phyloP scores from a whole-genome alignment of 2,888 invertebrate species.

The Cheilosia pagana region DNA sequence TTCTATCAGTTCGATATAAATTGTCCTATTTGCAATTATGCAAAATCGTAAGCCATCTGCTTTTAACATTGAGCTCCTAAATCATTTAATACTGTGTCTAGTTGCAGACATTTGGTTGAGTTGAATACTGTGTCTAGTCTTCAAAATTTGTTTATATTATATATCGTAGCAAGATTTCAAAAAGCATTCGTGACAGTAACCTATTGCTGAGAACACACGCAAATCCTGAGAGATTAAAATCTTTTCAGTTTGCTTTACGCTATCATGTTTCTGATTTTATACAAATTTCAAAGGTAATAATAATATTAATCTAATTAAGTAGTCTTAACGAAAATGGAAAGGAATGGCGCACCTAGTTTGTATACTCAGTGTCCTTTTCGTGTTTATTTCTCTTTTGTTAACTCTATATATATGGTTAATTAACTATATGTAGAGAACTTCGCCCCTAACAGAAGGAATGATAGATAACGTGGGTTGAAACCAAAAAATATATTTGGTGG shows the following conservation, averaged over 20 bases:
- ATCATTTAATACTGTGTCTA: too few species aligned
- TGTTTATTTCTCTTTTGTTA: slow-evolving; percentile 22
- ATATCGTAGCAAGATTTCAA: slow-evolving; percentile 27
- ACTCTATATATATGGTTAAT: slow-evolving; percentile 24
- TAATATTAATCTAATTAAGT: slow-evolving; percentile 65
- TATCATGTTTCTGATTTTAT: slow-evolving; percentile 53
- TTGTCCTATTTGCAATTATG: too few species aligned
- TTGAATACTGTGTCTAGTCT: too few species aligned
- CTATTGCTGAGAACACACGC: slow-evolving; percentile 53
- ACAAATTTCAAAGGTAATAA: slow-evolving; percentile 48
- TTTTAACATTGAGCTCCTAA: too few species aligned
- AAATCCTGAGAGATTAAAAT: slow-evolving; percentile 54
- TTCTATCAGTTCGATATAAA: too few species aligned
- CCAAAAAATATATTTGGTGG: too few species aligned
- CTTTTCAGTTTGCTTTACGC: slow-evolving; percentile 46
- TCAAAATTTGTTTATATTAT: too few species aligned
- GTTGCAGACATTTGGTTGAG: too few species aligned
- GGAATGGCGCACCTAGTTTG: slow-evolving; percentile 40
- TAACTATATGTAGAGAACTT: not conserved
- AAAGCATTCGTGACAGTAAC: slow-evolving; percentile 48
- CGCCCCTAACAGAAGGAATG: not conserved
- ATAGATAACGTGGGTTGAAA: not conserved
- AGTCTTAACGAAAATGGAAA: slow-evolving; percentile 39
- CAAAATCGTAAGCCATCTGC: too few species aligned
- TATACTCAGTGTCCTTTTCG: slow-evolving; percentile 10